phyloP scores from a whole-genome alignment of 2,888 invertebrate genomes.

The Stenodera caucasica region DNA sequence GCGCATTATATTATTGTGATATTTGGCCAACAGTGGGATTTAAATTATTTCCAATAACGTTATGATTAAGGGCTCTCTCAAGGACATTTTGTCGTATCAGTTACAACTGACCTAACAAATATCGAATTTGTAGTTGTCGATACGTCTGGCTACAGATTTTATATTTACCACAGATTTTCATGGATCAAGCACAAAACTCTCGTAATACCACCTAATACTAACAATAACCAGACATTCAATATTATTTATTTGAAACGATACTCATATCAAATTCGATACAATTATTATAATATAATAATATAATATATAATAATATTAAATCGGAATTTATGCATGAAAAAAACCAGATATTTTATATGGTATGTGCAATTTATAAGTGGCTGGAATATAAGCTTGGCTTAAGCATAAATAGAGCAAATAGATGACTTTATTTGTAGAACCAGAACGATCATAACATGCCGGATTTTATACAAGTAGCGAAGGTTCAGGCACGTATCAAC shows the following conservation, averaged over 20 bases:
- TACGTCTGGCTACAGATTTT: neutral
- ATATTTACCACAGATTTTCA: neutral
- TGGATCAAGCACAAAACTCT: neutral
- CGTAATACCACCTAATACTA: too few relatives aligned
- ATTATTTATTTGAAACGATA: too few relatives aligned
- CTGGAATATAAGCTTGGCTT: neutral
- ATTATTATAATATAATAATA: too few relatives aligned
- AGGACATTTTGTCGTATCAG: neutral
- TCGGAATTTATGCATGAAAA: constrained; percentile 25
- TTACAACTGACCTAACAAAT: neutral
- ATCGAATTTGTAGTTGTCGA: neutral
- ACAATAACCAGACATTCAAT: too few relatives aligned
- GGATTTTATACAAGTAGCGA: constrained; percentile 31
- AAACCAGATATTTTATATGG: constrained; percentile 20
- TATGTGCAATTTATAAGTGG: constrained; percentile 4
- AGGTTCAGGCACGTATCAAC: constrained; percentile 34
- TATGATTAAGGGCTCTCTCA: constrained; percentile 21
- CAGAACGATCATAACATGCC: constrained; percentile 31
- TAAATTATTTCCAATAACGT: constrained; percentile 42
- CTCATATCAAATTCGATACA: too few relatives aligned
- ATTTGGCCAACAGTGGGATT: constrained; percentile 42
- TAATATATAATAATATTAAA: constrained; percentile 26
- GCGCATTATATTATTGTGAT: constrained; percentile 41
- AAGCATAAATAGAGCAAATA: constrained; percentile 25
- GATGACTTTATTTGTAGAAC: constrained; percentile 32